Evolutionary conservation across 1,140 invertebrate species (phyloP).

Genomic region (Carposina sasakii): DNA sequence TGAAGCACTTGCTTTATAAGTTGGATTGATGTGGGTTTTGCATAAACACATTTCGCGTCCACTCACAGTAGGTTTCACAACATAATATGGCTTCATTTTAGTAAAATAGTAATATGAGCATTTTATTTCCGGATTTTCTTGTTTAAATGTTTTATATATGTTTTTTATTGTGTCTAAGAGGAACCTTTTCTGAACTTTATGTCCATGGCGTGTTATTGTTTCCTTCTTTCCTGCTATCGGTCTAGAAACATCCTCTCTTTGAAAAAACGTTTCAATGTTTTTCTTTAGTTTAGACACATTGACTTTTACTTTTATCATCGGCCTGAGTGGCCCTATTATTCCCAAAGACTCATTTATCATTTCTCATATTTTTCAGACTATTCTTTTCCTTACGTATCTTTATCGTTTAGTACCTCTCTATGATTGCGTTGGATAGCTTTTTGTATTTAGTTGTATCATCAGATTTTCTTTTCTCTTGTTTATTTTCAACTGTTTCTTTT

Average conservation of each 20-base stretch:
- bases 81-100: constrained; percentile 3
- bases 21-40: constrained; percentile 7
- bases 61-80: neutral
- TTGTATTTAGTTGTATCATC: constrained; percentile 4
- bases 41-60: constrained; percentile 8
- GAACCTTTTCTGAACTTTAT: constrained; percentile 5
- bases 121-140: constrained; percentile 3
- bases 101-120: constrained; percentile 9
- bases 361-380: constrained; percentile 1
- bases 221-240: constrained; percentile 5
- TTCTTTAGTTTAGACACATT: neutral
- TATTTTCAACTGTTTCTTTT: neutral
- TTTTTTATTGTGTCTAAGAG: constrained; percentile 2
- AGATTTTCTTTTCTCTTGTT: neutral
- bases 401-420: constrained; percentile 1
- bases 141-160: constrained; percentile 2
- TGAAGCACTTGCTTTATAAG: neutral
- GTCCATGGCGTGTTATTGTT: neutral
- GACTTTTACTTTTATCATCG: constrained; percentile 3
- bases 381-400: constrained; percentile 4
- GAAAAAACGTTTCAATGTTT: constrained; percentile 2
- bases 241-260: constrained; percentile 4
- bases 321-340: neutral
- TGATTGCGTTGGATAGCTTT: constrained; percentile 1
- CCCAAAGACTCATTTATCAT: constrained; percentile 3